These are phyloP conservation scores for Phacellophora camtschatica DNA, from an alignment of 30 jellyfish, hydroid and myxozoan species.

Conservation along the genomic window DNA sequence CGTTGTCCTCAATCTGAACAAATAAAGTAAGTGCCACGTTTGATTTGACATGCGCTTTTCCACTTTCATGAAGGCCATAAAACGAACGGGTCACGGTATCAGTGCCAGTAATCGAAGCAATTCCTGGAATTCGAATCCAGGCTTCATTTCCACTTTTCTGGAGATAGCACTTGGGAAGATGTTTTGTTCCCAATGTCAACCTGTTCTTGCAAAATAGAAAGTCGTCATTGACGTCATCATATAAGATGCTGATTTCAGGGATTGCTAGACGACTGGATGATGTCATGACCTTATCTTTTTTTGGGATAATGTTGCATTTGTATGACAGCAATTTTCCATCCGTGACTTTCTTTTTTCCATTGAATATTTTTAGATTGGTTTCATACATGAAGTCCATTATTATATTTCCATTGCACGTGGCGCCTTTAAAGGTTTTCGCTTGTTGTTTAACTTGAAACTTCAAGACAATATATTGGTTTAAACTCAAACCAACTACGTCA, in stretches of 20 bases:
- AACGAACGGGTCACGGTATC: background rate
- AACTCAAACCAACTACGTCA: background rate
- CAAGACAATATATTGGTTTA: background rate
- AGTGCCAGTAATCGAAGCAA: constrained; percentile 2
- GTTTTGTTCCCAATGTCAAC: background rate
- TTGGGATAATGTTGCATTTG: background rate
- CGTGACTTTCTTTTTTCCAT: background rate
- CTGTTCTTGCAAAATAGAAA: background rate
- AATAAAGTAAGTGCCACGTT: background rate
- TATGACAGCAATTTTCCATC: background rate
- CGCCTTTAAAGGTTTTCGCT: background rate
- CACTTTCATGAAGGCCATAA: background rate
- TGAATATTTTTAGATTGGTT: background rate
- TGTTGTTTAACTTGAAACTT: background rate
- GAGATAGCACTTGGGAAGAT: background rate
- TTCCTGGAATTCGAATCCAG: background rate
- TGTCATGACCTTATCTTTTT: background rate
- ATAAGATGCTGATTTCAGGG: background rate
- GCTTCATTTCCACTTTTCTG: background rate
- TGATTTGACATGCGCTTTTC: background rate
- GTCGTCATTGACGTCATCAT: constrained; percentile 15
- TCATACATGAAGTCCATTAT: background rate
- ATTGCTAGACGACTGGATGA: background rate
- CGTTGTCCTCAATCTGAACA: constrained; percentile 10
- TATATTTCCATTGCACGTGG: background rate